A percentile compares a stretch with the other conserved stretches of the same genome.
phyloP scores from a whole-genome alignment of 2,797 vertebrate genomes.

The Siniperca obscura region DNA sequence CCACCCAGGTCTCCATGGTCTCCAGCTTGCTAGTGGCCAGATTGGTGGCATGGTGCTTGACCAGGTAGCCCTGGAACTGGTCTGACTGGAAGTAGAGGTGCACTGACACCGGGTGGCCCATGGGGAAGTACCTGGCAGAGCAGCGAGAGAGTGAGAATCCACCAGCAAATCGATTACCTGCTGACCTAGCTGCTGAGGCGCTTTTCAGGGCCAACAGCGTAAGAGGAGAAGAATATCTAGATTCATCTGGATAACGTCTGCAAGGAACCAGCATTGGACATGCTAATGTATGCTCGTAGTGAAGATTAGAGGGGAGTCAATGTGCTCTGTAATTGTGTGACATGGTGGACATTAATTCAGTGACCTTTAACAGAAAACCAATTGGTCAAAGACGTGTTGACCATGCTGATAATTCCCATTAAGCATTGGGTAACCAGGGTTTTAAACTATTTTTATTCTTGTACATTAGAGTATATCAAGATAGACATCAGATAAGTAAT shows the following conservation, averaged over 20 bases:
- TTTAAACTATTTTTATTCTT: slow-evolving; percentile 22
- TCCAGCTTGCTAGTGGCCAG: slow-evolving; percentile 96
- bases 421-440: not conserved
- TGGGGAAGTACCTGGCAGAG: slow-evolving; percentile 91
- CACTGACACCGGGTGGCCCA: slow-evolving; percentile 95
- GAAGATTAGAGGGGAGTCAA: slow-evolving; percentile 63
- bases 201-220: slow-evolving; percentile 56
- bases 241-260: slow-evolving; percentile 48
- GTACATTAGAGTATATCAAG: slow-evolving; percentile 3
- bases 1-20: slow-evolving; percentile 97
- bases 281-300: slow-evolving; percentile 59
- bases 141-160: slow-evolving; percentile 39
- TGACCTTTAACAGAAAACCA: slow-evolving; percentile 70
- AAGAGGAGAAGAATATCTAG: slow-evolving; percentile 63
- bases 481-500: slow-evolving; percentile 14
- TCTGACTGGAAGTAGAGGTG: slow-evolving; percentile 98
- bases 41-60: slow-evolving; percentile 95
- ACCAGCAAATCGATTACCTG: slow-evolving; percentile 58
- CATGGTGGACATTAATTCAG: slow-evolving; percentile 68
- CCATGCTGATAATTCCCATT: slow-evolving; percentile 49
- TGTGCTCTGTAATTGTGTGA: slow-evolving; percentile 64
- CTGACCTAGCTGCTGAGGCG: slow-evolving; percentile 38
- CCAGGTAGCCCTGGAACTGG: slow-evolving; percentile 96
- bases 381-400: slow-evolving; percentile 58
- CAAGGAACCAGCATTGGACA: slow-evolving; percentile 46